Evolutionary conservation across 2,888 invertebrate species (phyloP), one percentile per base, ranked within the genome.

Genomic region (Zelleria hepariella): DNA sequence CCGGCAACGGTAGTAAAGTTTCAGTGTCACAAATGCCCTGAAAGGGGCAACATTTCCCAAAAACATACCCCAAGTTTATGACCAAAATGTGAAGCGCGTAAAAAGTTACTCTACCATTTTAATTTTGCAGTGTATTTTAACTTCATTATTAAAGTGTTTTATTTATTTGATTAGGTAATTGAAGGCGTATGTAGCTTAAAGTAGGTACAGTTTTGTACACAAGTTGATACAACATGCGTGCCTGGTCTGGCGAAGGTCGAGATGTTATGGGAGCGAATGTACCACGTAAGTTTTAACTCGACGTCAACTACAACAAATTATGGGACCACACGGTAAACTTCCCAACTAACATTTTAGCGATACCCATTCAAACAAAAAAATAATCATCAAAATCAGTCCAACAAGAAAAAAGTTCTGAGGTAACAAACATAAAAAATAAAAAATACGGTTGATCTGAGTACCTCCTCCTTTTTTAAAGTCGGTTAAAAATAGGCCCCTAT

Each of bases 241-340:
- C 86, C 58, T 86, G 86, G 86, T 77, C 81, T 0, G 78, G 78
- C 0, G 77, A 76, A 32, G 70, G 68, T 0, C 70, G 67, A 0
- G 86, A 84, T 67, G 75, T 74, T 5, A 86, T 87, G 87, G 87
- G 87, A 8, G 82, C 86, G 1, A 69, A 80, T 0, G 80, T 88
- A 1, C 73, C 80, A 10, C 74, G 86, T 87, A 69, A 82, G 85
- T 82, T n/a, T 54, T 15, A 7, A 21, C 21, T 49, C 21, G n/a
- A 49, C 49, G 42, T 42, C n/a, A 3, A 2, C 1, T 42, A 42
- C 42, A n/a, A n/a, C n/a, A n/a, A n/a, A n/a, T n/a, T n/a, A n/a
- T n/a, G n/a, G n/a, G n/a, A n/a, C n/a, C n/a, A n/a, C n/a, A n/a
- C n/a, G n/a, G n/a, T n/a, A n/a, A n/a, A n/a, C n/a, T n/a, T n/a